phyloP scores from a whole-genome alignment of 2,113 vertebrate species.

The Carollia perspicillata region DNA sequence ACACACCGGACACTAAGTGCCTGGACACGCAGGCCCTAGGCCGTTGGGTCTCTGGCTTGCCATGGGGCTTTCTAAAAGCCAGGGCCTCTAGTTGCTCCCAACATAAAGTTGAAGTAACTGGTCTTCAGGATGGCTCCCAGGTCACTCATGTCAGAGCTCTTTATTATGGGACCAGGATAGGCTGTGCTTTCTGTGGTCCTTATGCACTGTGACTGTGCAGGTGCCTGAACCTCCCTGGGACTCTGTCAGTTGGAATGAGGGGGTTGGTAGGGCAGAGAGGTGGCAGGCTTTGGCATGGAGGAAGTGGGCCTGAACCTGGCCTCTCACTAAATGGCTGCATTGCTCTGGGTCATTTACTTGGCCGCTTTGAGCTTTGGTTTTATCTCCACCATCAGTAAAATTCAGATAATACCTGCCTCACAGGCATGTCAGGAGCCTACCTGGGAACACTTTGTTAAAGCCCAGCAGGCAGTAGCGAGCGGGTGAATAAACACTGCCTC shows the following conservation, averaged over 20 bases:
- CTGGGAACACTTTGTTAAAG: not conserved
- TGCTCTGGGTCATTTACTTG: not conserved
- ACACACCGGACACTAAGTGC: not conserved
- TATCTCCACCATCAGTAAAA: not conserved
- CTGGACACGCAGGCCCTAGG: not conserved
- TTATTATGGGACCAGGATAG: not conserved
- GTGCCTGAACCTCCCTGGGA: not conserved
- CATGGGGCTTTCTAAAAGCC: not conserved
- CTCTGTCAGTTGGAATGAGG: not conserved
- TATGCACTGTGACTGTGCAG: accelerated
- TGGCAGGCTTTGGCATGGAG: accelerated
- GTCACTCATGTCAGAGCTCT: not conserved
- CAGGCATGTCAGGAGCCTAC: not conserved
- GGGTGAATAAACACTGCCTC: not conserved
- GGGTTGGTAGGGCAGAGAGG: accelerated
- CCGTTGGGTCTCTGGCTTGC: no score
- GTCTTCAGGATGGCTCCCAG: not conserved
- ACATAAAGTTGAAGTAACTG: not conserved
- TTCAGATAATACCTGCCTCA: not conserved
- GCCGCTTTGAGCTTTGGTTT: not conserved
- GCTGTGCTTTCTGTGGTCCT: not conserved
- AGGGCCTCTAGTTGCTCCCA: not conserved
- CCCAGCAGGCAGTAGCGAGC: accelerated
- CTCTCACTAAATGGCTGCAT: not conserved
- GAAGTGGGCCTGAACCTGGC: not conserved